A percentile compares a stretch with the other conserved stretches of the same genome.
phyloP scores from a whole-genome alignment of 2,113 vertebrate genomes.

The Halcyon senegalensis region DNA sequence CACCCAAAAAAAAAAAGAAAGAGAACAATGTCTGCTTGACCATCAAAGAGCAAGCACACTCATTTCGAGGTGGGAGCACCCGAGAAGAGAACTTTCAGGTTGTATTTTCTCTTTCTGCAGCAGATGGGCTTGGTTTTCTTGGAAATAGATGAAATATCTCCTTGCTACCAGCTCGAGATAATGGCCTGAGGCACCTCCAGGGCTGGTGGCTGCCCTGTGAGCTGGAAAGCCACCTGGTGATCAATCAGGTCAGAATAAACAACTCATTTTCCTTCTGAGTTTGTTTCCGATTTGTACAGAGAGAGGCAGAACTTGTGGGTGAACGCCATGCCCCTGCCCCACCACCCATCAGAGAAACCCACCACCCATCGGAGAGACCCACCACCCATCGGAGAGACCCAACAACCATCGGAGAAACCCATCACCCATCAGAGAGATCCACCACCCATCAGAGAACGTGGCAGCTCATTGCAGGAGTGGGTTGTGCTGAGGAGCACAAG shows the following conservation, averaged over 20 bases:
- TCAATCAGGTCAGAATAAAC: background rate
- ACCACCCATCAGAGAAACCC: background rate
- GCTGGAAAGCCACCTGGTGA: background rate
- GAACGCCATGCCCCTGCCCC: background rate
- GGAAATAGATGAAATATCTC: background rate
- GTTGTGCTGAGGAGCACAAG: background rate
- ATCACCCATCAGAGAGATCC: background rate
- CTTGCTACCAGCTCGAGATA: background rate
- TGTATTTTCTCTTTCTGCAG: background rate
- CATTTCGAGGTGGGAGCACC: background rate
- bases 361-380: background rate
- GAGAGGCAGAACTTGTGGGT: background rate
- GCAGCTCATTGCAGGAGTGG: background rate
- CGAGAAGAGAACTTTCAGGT: background rate
- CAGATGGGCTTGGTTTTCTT: background rate
- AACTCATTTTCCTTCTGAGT: background rate
- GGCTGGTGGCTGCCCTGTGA: background rate
- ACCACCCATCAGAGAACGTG: background rate
- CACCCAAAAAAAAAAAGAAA: background rate
- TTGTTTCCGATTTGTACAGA: background rate
- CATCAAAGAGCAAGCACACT: constrained; percentile 37
- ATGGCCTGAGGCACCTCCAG: background rate
- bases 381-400: background rate
- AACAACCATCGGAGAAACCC: background rate
- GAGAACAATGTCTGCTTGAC: constrained; percentile 32